A percentile compares a stretch with the other conserved stretches of the same genome.
Evolutionary conservation across 2,888 invertebrate genomes (phyloP).

Genomic region (Conchocele bisecta): DNA sequence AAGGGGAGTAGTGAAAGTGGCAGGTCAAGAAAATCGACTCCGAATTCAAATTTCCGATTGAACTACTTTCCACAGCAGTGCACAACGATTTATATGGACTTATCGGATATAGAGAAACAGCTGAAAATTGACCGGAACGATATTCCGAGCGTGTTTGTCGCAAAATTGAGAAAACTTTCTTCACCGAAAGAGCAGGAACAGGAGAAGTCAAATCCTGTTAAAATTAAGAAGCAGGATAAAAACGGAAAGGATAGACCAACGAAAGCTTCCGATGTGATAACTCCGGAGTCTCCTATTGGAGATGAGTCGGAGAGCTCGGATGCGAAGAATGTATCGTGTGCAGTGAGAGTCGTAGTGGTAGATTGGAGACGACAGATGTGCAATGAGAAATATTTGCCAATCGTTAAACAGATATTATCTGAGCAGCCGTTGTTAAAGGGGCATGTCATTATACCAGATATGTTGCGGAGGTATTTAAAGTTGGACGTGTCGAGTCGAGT

Average conservation of each 20-base stretch:
- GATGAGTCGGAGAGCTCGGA: slow-evolving; percentile 7
- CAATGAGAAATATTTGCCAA: slow-evolving; percentile 50
- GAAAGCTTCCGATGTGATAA: slow-evolving; percentile 4
- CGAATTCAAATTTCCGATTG: slow-evolving; percentile 33
- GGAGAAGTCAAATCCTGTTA: slow-evolving; percentile 45
- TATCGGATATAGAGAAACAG: slow-evolving; percentile 63
- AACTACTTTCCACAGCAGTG: slow-evolving; percentile 63
- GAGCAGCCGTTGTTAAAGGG: slow-evolving; percentile 66
- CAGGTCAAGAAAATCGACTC: slow-evolving; percentile 23
- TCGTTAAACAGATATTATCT: slow-evolving; percentile 57
- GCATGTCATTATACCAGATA: slow-evolving; percentile 73
- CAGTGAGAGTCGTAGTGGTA: slow-evolving; percentile 73
- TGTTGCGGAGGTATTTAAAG: slow-evolving; percentile 70
- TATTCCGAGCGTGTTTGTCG: slow-evolving; percentile 67
- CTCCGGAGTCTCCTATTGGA: slow-evolving; percentile 1
- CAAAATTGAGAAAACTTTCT: slow-evolving; percentile 65
- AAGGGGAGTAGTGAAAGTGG: slow-evolving; percentile 47
- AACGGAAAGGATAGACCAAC: slow-evolving; percentile 23
- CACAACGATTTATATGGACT: slow-evolving; percentile 70
- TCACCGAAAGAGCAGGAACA: slow-evolving; percentile 68
- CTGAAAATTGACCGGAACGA: slow-evolving; percentile 45
- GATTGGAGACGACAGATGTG: slow-evolving; percentile 63
- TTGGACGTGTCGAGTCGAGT: slow-evolving; percentile 71
- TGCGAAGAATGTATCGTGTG: slow-evolving; percentile 36
- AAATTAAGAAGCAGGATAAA: neutral